Percentiles rank a stretch among this genome's conserved stretches.
phyloP scores from a whole-genome alignment of 2,797 vertebrate genomes.

The Sardinella longiceps region DNA sequence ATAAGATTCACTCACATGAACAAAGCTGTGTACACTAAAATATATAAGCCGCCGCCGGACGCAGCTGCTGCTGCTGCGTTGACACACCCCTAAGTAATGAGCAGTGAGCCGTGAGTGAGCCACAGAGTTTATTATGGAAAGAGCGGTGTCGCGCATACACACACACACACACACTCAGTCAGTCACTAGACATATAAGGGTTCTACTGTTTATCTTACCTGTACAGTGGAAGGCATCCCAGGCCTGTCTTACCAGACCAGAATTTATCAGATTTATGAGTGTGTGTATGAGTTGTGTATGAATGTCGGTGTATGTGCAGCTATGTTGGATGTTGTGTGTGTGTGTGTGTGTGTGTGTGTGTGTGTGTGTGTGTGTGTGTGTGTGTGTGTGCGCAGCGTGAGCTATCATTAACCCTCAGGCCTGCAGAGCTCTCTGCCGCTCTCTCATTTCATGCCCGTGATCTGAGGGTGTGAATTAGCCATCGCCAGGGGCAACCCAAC shows the following conservation, averaged over 20 bases:
- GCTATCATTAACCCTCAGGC: slow-evolving; percentile 79
- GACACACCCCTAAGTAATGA: background rate
- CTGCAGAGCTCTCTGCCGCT: slow-evolving; percentile 67
- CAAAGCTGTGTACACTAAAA: slow-evolving; percentile 26
- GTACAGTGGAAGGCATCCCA: background rate
- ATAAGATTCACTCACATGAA: slow-evolving; percentile 41
- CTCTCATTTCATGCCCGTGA: slow-evolving; percentile 84
- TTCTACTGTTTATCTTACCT: slow-evolving; percentile 22
- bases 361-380: slow-evolving; percentile 69
- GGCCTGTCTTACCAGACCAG: background rate
- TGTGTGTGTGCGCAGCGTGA: slow-evolving; percentile 61
- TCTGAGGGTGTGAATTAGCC: slow-evolving; percentile 83
- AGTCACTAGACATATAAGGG: background rate
- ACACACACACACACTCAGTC: background rate
- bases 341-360: slow-evolving; percentile 59
- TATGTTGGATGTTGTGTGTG: slow-evolving; percentile 52
- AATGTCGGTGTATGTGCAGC: background rate
- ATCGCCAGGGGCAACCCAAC: slow-evolving; percentile 73
- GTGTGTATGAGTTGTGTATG: slow-evolving; percentile 53
- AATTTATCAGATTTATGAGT: slow-evolving; percentile 8
- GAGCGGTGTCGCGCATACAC: background rate
- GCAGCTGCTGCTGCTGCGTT: background rate
- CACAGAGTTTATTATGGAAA: slow-evolving; percentile 3
- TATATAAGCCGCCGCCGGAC: slow-evolving; percentile 25
- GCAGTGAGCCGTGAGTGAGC: background rate